These are phyloP conservation scores for Carduelis carduelis DNA, from an alignment of 2,797 vertebrate species.

Conservation along the genomic window DNA sequence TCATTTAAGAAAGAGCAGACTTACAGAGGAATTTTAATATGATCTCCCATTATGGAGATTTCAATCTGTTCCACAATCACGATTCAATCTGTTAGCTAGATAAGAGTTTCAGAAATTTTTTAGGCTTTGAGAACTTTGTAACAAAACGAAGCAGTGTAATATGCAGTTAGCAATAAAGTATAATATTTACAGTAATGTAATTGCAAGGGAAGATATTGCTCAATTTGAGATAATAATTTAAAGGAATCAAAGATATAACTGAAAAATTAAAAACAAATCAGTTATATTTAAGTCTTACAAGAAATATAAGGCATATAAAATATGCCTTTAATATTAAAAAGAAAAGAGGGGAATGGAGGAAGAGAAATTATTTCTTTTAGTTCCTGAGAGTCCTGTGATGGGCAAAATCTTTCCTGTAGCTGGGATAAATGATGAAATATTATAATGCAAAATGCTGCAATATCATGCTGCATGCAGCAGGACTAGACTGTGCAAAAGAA, in stretches of 20 bases:
- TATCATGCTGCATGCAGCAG: neutral
- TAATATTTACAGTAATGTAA: neutral
- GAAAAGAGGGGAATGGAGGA: neutral
- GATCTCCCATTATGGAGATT: conserved; percentile 58
- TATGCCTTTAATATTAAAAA: neutral
- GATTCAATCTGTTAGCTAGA: conserved; percentile 51
- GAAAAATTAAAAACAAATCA: neutral
- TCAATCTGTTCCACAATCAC: conserved; percentile 54
- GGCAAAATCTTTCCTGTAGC: neutral
- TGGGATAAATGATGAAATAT: neutral
- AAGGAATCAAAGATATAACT: neutral
- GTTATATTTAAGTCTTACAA: neutral
- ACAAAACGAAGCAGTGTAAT: neutral
- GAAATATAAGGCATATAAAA: neutral
- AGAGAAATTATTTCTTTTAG: neutral
- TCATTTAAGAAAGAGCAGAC: conserved; percentile 13
- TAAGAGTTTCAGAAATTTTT: conserved; percentile 1
- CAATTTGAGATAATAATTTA: neutral
- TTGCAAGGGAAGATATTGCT: neutral
- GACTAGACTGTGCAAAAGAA: neutral
- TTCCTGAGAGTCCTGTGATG: neutral
- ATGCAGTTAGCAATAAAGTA: neutral
- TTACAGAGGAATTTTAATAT: conserved; percentile 39
- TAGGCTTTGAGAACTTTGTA: neutral
- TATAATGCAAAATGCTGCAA: neutral